phyloP scores from a whole-genome alignment of 2,113 vertebrate species.

The Gavia stellata region DNA sequence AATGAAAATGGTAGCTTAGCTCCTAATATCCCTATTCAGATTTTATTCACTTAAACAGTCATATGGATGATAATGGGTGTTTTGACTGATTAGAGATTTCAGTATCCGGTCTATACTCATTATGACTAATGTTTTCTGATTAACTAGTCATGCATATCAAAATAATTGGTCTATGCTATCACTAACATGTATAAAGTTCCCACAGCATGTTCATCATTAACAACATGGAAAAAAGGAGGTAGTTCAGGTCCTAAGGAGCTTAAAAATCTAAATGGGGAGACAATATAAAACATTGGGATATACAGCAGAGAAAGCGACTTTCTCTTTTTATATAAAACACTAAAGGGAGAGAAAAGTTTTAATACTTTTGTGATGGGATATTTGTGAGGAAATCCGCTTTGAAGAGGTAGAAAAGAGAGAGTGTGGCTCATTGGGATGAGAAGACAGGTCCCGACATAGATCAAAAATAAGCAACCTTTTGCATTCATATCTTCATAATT shows the following conservation, averaged over 20 bases:
- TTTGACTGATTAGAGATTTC: slow-evolving; percentile 14
- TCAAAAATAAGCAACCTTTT: background rate
- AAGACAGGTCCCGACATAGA: background rate
- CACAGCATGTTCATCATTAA: background rate
- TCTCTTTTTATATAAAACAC: background rate
- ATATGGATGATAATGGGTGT: background rate
- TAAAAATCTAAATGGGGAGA: background rate
- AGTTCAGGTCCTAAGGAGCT: background rate
- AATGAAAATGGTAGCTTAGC: background rate
- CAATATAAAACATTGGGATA: background rate
- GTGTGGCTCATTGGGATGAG: background rate
- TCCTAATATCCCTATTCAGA: background rate
- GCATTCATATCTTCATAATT: background rate
- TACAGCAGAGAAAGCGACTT: background rate
- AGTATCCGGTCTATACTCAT: background rate
- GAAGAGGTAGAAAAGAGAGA: background rate
- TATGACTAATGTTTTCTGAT: slow-evolving; percentile 17
- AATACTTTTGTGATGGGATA: background rate
- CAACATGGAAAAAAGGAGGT: background rate
- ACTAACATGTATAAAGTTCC: background rate
- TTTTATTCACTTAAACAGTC: background rate
- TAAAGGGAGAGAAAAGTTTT: background rate
- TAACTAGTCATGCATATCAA: background rate
- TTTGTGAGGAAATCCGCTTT: slow-evolving; percentile 7
- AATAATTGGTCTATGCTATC: slow-evolving; percentile 35